phyloP scores from a whole-genome alignment of 1,140 invertebrate genomes.

The Nilaparvata lugens region DNA sequence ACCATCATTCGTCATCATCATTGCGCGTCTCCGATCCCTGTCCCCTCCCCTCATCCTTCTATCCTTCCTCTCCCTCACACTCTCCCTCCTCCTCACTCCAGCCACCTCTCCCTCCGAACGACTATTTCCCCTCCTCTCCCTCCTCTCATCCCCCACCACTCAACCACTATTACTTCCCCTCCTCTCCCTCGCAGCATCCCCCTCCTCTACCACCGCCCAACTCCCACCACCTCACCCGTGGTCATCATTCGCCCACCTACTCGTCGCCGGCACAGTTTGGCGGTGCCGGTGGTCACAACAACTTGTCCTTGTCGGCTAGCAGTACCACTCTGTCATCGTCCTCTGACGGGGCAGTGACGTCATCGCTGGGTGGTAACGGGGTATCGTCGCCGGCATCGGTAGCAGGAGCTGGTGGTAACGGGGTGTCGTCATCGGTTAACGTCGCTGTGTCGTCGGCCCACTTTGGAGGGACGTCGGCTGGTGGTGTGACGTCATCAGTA shows the following conservation, averaged over 20 bases:
- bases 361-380: constrained; percentile 27
- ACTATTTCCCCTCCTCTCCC: constrained; percentile 24
- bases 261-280: constrained; percentile 31
- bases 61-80: too few relatives aligned
- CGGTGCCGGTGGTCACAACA: too few relatives aligned
- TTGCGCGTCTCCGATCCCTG: constrained; percentile 28
- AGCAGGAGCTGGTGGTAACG: too few relatives aligned
- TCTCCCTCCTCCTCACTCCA: neutral
- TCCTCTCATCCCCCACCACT: constrained; percentile 7
- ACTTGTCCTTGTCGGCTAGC: too few relatives aligned
- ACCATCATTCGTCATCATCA: too few relatives aligned
- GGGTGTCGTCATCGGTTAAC: too few relatives aligned
- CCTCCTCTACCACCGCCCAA: constrained; percentile 22
- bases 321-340: constrained; percentile 41
- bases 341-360: constrained; percentile 40
- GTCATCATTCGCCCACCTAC: constrained; percentile 25
- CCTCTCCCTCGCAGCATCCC: constrained; percentile 10
- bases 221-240: constrained; percentile 16
- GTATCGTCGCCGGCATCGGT: constrained; percentile 33
- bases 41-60: constrained; percentile 17
- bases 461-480: too few relatives aligned
- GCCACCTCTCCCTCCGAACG: neutral
- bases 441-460: constrained; percentile 44
- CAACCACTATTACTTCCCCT: too few relatives aligned
- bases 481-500: constrained; percentile 38